Percentiles rank a stretch among this genome's conserved stretches.
Evolutionary conservation across 2,113 vertebrate species (phyloP).

Genomic region (Colaptes auratus): DNA sequence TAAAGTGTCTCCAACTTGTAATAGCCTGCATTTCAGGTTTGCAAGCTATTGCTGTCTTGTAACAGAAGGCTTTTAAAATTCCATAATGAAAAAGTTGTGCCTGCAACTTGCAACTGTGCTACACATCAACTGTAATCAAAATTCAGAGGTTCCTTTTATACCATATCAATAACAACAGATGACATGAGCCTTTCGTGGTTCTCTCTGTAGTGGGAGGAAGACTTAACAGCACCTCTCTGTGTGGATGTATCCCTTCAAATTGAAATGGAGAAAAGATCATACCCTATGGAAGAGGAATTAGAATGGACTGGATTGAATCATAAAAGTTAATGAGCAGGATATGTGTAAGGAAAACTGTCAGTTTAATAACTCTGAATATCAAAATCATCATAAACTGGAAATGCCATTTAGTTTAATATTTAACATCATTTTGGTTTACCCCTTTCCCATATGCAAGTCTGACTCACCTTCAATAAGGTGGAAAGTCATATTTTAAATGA

Average conservation of each 20-base stretch:
- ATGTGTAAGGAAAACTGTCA: slow-evolving; percentile 34
- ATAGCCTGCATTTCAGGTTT: not conserved
- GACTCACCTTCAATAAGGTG: not conserved
- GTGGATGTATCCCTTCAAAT: slow-evolving; percentile 14
- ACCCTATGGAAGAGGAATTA: slow-evolving; percentile 52
- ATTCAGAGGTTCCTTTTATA: slow-evolving; percentile 28
- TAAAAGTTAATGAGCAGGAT: slow-evolving; percentile 25
- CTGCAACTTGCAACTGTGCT: not conserved
- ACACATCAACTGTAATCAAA: not conserved
- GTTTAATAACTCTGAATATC: slow-evolving; percentile 10
- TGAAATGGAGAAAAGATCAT: slow-evolving; percentile 70
- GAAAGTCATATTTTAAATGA: not conserved
- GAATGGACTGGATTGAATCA: slow-evolving; percentile 36
- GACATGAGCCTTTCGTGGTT: slow-evolving; percentile 26
- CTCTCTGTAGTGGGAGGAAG: slow-evolving; percentile 11
- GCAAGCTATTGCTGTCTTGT: not conserved
- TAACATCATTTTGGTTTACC: not conserved
- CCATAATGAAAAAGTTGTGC: not conserved
- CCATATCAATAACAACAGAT: slow-evolving; percentile 21
- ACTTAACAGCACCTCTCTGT: slow-evolving; percentile 23
- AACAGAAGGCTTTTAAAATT: not conserved
- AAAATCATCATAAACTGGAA: not conserved
- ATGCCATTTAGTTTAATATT: not conserved
- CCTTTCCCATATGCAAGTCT: not conserved
- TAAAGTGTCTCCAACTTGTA: not conserved